Conservation (phyloP, 2,113 vertebrate genomes). For the Mustelus asterias region DNA sequence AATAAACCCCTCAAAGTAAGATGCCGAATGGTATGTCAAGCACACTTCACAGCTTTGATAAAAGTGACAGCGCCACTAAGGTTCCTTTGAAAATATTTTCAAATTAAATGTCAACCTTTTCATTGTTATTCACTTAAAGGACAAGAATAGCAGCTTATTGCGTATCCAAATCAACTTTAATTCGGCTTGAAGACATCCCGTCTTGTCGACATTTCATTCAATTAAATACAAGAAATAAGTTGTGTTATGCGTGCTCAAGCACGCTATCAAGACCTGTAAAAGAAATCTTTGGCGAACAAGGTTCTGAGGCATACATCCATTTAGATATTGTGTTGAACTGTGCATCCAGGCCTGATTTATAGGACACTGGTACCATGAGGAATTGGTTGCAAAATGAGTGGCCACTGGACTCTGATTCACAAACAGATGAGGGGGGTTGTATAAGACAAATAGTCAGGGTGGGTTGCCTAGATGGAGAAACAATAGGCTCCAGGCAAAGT, state of each 20-base stretch:
- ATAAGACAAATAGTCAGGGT: not conserved
- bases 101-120: conserved; percentile 30
- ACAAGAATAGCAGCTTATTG: not conserved
- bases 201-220: not conserved
- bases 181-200: not conserved
- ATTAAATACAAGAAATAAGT: conserved; percentile 6
- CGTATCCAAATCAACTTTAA: not conserved
- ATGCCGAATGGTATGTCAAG: not conserved
- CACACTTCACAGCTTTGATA: not conserved
- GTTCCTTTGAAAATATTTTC: conserved; percentile 14
- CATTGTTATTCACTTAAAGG: conserved; percentile 18
- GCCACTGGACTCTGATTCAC: not conserved
- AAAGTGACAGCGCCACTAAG: not conserved
- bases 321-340: not conserved
- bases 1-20: not conserved
- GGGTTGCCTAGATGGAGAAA: not conserved
- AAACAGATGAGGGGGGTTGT: not conserved
- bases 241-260: not conserved
- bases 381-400: not conserved
- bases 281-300: not conserved
- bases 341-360: too few species aligned
- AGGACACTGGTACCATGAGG: not conserved
- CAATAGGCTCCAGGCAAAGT: too few species aligned
- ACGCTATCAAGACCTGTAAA: not conserved
- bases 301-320: not conserved